Evolutionary conservation across 2,888 invertebrate genomes (phyloP).

Genomic region (Elmis aenea): DNA sequence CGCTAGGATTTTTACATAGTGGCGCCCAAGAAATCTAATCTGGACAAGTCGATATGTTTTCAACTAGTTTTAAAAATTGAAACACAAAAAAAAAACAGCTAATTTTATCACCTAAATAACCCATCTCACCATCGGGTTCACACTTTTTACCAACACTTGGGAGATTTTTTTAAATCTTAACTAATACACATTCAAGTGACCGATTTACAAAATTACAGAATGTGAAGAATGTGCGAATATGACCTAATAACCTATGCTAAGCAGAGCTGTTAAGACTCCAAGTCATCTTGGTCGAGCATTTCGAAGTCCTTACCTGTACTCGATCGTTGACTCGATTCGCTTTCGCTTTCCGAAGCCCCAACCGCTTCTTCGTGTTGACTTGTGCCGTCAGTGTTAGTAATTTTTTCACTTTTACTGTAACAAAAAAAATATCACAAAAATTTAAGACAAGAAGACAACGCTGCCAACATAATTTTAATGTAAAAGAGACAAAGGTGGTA

Average conservation of each 20-base stretch:
- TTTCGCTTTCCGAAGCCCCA: conserved; percentile 71
- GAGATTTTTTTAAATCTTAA: too few relatives aligned
- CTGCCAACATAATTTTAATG: background rate
- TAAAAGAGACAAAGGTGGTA: background rate
- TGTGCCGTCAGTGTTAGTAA: conserved; percentile 1
- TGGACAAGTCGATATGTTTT: too few relatives aligned
- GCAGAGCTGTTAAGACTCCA: conserved; percentile 43
- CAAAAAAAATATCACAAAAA: background rate
- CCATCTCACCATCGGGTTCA: too few relatives aligned
- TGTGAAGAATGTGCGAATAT: background rate
- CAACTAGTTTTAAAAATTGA: too few relatives aligned
- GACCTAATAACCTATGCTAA: background rate
- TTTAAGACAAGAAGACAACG: background rate
- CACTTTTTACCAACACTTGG: too few relatives aligned
- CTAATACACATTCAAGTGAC: too few relatives aligned
- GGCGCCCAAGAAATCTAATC: too few relatives aligned
- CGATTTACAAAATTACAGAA: too few relatives aligned
- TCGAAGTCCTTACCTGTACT: conserved; percentile 85
- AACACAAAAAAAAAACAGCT: too few relatives aligned
- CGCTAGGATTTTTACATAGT: too few relatives aligned
- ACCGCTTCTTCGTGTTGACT: conserved; percentile 33
- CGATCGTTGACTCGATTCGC: conserved; percentile 73
- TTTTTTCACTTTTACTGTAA: conserved; percentile 1
- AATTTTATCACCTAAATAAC: too few relatives aligned
- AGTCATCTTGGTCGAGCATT: conserved; percentile 70